A percentile compares a stretch with the other conserved stretches of the same genome.
These are phyloP conservation scores for Electrona antarctica DNA, from an alignment of 2,113 vertebrate genomes.

Conservation along the genomic window DNA sequence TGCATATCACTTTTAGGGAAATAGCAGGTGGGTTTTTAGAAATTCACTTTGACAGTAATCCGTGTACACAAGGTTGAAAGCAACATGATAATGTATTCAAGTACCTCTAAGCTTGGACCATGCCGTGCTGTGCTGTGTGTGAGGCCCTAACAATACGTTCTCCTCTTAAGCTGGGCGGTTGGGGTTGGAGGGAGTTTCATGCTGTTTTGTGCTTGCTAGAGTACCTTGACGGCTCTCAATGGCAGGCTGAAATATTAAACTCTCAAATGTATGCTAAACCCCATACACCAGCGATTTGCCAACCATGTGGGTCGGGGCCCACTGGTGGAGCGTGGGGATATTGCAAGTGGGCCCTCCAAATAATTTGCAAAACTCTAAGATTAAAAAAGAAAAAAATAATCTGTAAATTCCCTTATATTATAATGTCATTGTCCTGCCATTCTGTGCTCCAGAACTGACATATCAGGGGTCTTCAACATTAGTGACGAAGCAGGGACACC, in stretches of 20 bases:
- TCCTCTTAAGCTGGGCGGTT: slow-evolving; percentile 1
- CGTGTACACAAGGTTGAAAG: slow-evolving; percentile 4
- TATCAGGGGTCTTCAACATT: too few species aligned
- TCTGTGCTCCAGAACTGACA: too few species aligned
- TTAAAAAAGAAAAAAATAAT: too few species aligned
- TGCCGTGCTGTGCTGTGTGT: neutral
- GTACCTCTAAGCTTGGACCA: neutral
- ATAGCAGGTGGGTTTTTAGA: slow-evolving; percentile 13
- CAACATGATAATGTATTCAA: slow-evolving; percentile 10
- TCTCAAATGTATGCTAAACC: neutral
- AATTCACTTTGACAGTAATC: slow-evolving; percentile 23
- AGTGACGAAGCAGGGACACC: too few species aligned
- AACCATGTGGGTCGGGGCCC: too few species aligned
- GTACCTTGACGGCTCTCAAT: slow-evolving; percentile 9
- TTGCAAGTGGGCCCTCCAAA: too few species aligned
- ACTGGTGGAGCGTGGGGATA: too few species aligned
- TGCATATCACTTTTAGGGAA: neutral
- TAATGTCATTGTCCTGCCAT: too few species aligned
- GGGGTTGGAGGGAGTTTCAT: slow-evolving; percentile 1
- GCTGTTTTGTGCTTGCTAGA: slow-evolving; percentile 4
- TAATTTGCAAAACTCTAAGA: too few species aligned
- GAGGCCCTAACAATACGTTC: neutral
- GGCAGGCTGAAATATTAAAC: slow-evolving; percentile 6
- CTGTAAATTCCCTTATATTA: too few species aligned
- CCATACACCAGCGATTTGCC: too few species aligned